phyloP scores from a whole-genome alignment of 2,888 invertebrate species.

The Limnephilus rhombicus region DNA sequence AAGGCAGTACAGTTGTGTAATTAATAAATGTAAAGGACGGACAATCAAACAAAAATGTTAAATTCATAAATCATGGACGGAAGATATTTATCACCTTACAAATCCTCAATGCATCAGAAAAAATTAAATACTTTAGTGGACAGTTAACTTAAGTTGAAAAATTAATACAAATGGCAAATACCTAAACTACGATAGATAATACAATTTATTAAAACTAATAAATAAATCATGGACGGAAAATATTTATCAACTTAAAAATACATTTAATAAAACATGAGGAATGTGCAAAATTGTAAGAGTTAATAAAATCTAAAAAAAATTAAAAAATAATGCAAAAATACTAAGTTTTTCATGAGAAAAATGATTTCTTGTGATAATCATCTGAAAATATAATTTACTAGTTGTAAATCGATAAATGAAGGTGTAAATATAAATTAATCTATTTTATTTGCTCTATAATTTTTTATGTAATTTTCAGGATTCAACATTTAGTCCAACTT shows the following conservation, averaged over 20 bases:
- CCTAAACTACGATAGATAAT: background rate
- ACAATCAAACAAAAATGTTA: background rate
- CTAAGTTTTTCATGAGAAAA: background rate
- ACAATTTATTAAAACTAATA: background rate
- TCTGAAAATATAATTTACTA: background rate
- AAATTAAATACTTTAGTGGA: background rate
- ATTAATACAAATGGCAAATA: background rate
- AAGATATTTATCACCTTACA: background rate
- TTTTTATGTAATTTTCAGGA: background rate
- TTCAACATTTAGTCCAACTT: background rate
- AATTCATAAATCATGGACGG: background rate
- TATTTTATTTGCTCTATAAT: background rate
- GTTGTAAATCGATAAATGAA: background rate
- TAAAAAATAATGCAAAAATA: background rate
- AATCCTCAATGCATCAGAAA: background rate
- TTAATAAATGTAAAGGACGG: background rate
- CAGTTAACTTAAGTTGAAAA: background rate
- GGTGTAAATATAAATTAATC: background rate
- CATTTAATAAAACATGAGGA: background rate
- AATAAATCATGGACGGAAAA: background rate
- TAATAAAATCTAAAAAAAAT: background rate
- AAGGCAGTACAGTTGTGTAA: too few species aligned
- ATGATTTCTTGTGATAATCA: background rate
- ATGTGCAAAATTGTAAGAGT: background rate
- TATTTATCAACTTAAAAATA: background rate